A percentile compares a stretch with the other conserved stretches of the same genome.
phyloP scores from a whole-genome alignment of 2,888 invertebrate genomes.

The Caenorhabditis sp. region DNA sequence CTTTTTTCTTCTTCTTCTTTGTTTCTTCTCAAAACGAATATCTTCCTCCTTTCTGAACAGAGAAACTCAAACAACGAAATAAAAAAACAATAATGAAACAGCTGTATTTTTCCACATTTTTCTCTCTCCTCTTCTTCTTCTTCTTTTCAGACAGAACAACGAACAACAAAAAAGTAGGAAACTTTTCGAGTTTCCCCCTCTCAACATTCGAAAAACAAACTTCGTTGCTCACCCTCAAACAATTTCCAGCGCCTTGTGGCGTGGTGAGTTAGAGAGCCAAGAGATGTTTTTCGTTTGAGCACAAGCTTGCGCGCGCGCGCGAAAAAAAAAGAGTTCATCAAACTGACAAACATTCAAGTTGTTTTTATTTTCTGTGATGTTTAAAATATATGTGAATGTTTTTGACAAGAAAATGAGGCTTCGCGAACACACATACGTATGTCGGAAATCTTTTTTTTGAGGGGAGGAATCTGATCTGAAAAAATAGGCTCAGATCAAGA shows the following conservation, averaged over 20 bases:
- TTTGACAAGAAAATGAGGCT: too few relatives aligned
- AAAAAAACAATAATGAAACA: constrained; percentile 41
- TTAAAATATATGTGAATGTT: not conserved
- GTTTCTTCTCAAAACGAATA: constrained; percentile 5
- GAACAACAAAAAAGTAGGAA: too few relatives aligned
- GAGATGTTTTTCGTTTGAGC: constrained; percentile 18
- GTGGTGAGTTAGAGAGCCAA: not conserved
- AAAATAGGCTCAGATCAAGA: too few relatives aligned
- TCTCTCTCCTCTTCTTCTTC: not conserved
- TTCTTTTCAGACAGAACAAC: not conserved
- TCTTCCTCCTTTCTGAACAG: constrained; percentile 6
- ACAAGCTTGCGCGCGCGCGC: constrained; percentile 20
- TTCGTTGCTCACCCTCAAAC: constrained; percentile 7
- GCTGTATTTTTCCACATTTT: constrained; percentile 27
- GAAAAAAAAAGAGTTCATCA: constrained; percentile 18
- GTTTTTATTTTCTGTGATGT: not conserved
- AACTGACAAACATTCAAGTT: constrained; percentile 15
- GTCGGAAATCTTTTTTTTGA: too few relatives aligned
- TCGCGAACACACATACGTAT: too few relatives aligned
- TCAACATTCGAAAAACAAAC: too few relatives aligned
- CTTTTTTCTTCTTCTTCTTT: too few relatives aligned
- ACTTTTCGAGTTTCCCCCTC: constrained; percentile 18
- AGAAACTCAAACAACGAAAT: constrained; percentile 35
- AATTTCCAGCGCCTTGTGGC: too few relatives aligned
- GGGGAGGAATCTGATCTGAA: too few relatives aligned